These are phyloP conservation scores for Taurulus bubalis DNA, from an alignment of 2,113 vertebrate species.

Conservation along the genomic window DNA sequence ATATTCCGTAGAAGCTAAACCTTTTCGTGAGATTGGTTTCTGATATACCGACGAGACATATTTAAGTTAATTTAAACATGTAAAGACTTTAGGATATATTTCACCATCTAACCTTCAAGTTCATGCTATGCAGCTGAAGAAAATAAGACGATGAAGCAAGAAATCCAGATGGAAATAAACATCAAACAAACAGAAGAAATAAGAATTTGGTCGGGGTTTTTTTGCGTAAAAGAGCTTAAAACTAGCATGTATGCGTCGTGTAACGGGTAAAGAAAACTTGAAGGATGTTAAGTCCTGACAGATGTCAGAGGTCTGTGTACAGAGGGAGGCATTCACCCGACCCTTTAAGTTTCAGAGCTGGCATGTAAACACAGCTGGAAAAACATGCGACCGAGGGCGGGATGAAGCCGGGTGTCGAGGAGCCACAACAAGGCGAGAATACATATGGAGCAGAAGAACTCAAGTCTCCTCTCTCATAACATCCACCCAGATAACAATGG, in stretches of 20 bases:
- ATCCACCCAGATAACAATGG: conserved; percentile 12
- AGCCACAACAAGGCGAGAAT: conserved; percentile 42
- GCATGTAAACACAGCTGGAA: conserved; percentile 76
- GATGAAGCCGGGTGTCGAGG: conserved; percentile 25
- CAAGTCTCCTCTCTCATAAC: conserved; percentile 7
- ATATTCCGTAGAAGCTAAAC: neutral
- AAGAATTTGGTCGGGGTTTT: neutral
- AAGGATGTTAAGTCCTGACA: conserved; percentile 47
- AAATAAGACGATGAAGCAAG: neutral
- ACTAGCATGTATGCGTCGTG: neutral
- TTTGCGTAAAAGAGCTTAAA: neutral
- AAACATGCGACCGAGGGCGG: conserved; percentile 55
- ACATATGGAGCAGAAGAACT: conserved; percentile 7
- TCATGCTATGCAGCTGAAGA: neutral
- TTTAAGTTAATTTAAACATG: neutral
- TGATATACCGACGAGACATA: neutral
- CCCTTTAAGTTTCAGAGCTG: conserved; percentile 52
- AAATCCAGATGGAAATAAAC: too few relatives aligned
- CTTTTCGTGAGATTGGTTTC: neutral
- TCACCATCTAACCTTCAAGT: neutral
- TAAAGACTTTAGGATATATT: neutral
- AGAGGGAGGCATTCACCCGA: conserved; percentile 55
- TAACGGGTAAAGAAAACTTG: neutral
- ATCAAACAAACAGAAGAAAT: neutral
- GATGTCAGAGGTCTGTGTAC: conserved; percentile 50